Percentiles rank a stretch among this genome's conserved stretches.
These are phyloP conservation scores for Ariolimax columbianus DNA, from an alignment of 2,888 invertebrate species.

Conservation along the genomic window DNA sequence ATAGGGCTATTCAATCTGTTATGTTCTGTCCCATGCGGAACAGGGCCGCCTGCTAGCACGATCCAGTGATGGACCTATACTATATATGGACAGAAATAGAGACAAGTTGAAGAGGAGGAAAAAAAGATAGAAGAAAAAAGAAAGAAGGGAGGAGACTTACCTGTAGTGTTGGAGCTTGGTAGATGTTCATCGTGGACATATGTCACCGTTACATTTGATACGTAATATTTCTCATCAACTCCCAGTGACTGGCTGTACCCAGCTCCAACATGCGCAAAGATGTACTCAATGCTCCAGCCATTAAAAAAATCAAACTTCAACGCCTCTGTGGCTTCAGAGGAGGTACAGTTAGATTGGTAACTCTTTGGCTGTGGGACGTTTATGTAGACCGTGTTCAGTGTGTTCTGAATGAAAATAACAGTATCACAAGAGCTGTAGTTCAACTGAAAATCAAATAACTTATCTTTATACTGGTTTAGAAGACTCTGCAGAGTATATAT, in stretches of 20 bases:
- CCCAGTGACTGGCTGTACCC: neutral
- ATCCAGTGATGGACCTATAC: no score
- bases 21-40: no score
- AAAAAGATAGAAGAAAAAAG: neutral
- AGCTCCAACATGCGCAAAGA: neutral
- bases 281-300: constrained; percentile 38
- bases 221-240: constrained; percentile 17
- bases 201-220: constrained; percentile 44
- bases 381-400: neutral
- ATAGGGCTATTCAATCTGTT: no score
- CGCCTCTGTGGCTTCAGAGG: neutral
- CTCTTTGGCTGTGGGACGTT: neutral
- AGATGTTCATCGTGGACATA: constrained; percentile 49
- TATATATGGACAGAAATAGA: no score
- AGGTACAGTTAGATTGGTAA: neutral
- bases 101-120: no score
- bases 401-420: neutral
- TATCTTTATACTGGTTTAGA: no score
- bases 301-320: constrained; percentile 32
- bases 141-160: constrained; percentile 27
- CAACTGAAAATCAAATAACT: no score
- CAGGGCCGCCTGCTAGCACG: no score
- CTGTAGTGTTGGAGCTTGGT: constrained; percentile 35
- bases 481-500: no score
- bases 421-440: neutral